Percentiles rank a stretch among this genome's conserved stretches.
These are phyloP conservation scores for Gonatopus flavifemur DNA, from an alignment of 1,140 invertebrate species.

Conservation along the genomic window DNA sequence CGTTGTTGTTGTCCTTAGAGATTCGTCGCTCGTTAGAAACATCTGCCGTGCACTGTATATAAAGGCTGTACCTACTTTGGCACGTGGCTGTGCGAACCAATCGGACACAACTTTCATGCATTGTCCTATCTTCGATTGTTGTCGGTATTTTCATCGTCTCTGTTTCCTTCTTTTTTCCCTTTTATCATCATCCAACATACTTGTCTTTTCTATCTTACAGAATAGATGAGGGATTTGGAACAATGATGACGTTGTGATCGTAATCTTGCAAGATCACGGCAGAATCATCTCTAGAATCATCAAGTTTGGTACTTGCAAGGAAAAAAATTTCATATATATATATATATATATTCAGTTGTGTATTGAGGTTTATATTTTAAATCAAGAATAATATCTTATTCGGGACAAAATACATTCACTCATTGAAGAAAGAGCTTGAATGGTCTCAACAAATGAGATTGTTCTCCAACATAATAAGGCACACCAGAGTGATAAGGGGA, in stretches of 20 bases:
- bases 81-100: slow-evolving; percentile 46
- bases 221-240: too few relatives aligned
- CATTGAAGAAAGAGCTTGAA: too few relatives aligned
- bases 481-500: too few relatives aligned
- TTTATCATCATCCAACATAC: not conserved
- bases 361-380: too few relatives aligned
- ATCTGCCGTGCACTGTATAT: slow-evolving; percentile 50
- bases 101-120: slow-evolving; percentile 29
- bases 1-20: slow-evolving; percentile 8
- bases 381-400: too few relatives aligned
- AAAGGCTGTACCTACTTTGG: slow-evolving; percentile 15
- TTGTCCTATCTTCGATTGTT: slow-evolving; percentile 24
- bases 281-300: not conserved
- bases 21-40: slow-evolving; percentile 45
- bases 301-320: not conserved
- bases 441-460: too few relatives aligned
- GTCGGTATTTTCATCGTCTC: slow-evolving; percentile 13
- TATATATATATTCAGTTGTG: too few relatives aligned
- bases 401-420: too few relatives aligned
- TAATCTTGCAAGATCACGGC: too few relatives aligned
- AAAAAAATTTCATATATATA: too few relatives aligned
- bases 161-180: slow-evolving; percentile 14
- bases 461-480: too few relatives aligned
- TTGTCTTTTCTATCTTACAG: not conserved
- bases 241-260: too few relatives aligned